Base-by-base conservation (phyloP, 2,888 invertebrate species). In the Dicranocentrus wangi region DNA sequence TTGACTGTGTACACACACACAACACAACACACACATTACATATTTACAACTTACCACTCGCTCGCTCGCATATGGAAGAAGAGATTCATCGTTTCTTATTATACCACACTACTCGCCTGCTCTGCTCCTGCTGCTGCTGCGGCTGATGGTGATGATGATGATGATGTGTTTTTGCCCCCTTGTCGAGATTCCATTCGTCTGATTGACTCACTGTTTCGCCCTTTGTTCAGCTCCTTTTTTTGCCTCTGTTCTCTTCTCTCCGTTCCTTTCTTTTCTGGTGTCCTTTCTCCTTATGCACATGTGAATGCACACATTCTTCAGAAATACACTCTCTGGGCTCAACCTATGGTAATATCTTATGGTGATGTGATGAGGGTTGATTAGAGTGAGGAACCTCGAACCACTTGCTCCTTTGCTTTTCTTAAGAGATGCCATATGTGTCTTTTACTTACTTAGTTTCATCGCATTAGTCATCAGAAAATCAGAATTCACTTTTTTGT, bases 181-280 rank as follows among this genome's bases (percentile, higher is more conserved):
- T 77, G 68, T 77, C 77, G 69, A 77, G 77, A 77, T 77, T 77
- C 76, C 60, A 60, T 76, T 77, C 69, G 28, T 28, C 77, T 77
- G 77, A 77, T 77, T 77, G 77, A 77, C 77, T 77, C 77, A 77
- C 77, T 61, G 69, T 77, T 76, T 76, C 75, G 28, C 75, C 58
- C 66, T 75, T 66, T 75, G 65, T 75, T 53, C 1, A 7, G 23
- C 23, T 10, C 7, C 60, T 32, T 39, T 55, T 39, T 71, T 61
- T 63, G 72, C 63, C 63, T 72, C 58, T 71, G 3, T 15, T 58
- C 27, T 58, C 25, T 10, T 2, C 28, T 63, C 1, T 17, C 28
- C 27, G 53, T 42, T 55, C 58, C 25, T 58, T 65, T 65, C 58
- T 25, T 58, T 65, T 75, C 55, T 66, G 65, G 55, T 66, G 58